Base-by-base conservation (phyloP, 2,888 invertebrate genomes). In the Drosophila peninsularis region DNA sequence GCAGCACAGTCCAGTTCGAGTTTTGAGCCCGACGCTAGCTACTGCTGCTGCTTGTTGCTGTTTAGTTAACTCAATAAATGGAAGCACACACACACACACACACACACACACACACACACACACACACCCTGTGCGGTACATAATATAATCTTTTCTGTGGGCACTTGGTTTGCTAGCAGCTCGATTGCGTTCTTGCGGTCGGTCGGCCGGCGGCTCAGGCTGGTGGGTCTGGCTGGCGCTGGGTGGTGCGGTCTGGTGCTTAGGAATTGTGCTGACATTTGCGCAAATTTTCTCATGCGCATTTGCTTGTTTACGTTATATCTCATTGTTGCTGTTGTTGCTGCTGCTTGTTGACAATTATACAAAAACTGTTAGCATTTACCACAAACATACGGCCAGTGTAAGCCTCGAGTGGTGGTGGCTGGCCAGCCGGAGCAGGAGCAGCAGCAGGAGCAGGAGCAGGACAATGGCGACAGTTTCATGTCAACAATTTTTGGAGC, bases 301-400 rank as follows among this genome's bases (percentile, higher is more conserved):
- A 85, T 82, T 82, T 82, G 66, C 78, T 85, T 82, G 82, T 85
- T 83, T 85, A 82, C 83, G 80, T 85, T 77, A 67, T 74, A 68
- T 78, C 74, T 78, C 80, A 85, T 82, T 85, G 62, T 72, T 61
- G 62, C 24, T 64, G 64, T n/a, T 62, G 63, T 10, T 69, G 56
- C 6, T 53, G 56, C 24, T 61, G 63, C 61, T 67, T 81, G 78
- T 75, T 88, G 88, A 88, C 83, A 83, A 83, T 83, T 83, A 83
- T 85, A 88, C 88, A 83, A 83, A 88, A 83, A 88, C 88, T 75
- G 88, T 82, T 88, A 70, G 72, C 82, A 82, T 88, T 88, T 77
- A 82, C 83, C 85, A 75, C 85, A 83, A 80, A 70, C 82, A 83
- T 82, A 85, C 71, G 80, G 66, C 65, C 63, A 63, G 55, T 65